Base-by-base conservation (phyloP, 2,797 vertebrate species). In the Rhodeus uyekii region DNA sequence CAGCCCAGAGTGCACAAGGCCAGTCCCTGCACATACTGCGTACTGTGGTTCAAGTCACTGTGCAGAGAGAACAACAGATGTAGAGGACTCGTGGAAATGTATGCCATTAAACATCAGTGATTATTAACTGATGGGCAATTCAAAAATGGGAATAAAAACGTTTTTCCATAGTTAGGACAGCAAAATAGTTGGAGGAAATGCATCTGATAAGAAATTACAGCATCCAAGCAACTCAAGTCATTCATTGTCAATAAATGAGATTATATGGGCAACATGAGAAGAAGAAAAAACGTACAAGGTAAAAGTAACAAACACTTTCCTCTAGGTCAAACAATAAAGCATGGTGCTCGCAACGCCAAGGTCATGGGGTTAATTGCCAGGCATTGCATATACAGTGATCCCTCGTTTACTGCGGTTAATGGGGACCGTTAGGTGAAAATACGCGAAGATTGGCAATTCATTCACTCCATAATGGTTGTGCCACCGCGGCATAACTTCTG, bases 1-100 rank as follows among this genome's bases (percentile, higher is more conserved):
- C 98, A 99, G 89, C 98, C 98, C 46, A 99, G 94, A 36, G 98
- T 99, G 92, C 98, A 99, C 92, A 99, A 93, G 42, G 98, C 98
- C 90, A 99, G 93, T 72, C 98, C 98, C 92, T 99, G 98, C 83
- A 99, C 98, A 46, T 98, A 99, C 69, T 99, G 98, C 0, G 98
- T 99, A 93, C 96, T 99, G 90, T 99, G 98, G 93, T 99, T 99
- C 91, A 99, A 95, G 92, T 99, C 98, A 92, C 98, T 99, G n/a
- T n/a, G 94, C 14, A 87, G 79, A 84, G 86, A 18, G 3, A 81
- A 9, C 7, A 27, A 83, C 22, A 8, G 39, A 42, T 76, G 71
- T 85, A 29, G 87, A 85, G 19, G 42, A 76, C 1, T 42, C 13
- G 8, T 67, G 71, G 58, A 64, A 64, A 44, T 1, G 22, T 12